Evolutionary conservation across 2,888 invertebrate genomes (phyloP).

Genomic region (Linyphia triangularis): DNA sequence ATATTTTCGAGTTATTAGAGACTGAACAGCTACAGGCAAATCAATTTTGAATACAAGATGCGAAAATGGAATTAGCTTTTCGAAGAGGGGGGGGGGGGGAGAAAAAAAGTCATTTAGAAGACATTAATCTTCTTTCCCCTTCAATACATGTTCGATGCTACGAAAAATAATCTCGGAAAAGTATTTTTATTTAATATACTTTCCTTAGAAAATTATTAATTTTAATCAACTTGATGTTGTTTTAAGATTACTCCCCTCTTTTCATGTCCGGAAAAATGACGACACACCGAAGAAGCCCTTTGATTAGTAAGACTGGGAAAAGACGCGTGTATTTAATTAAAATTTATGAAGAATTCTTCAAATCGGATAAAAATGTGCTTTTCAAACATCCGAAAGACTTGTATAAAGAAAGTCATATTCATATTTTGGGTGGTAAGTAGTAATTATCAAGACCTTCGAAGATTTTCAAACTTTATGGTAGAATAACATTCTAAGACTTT

Average conservation of each 20-base stretch:
- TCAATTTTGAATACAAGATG: neutral
- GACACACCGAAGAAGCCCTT: neutral
- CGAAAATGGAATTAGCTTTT: neutral
- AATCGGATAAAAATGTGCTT: neutral
- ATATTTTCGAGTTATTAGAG: neutral
- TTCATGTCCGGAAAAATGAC: neutral
- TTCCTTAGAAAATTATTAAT: conserved; percentile 18
- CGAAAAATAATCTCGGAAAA: conserved; percentile 1
- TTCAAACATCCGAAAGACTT: too few species aligned
- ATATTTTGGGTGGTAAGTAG: too few species aligned
- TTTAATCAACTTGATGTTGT: conserved; percentile 34
- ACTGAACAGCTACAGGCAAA: neutral
- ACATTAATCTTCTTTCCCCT: conserved; percentile 17
- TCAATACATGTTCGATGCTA: neutral
- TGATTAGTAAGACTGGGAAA: neutral
- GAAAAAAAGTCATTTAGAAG: neutral
- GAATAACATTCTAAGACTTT: too few species aligned
- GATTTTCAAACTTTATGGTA: too few species aligned
- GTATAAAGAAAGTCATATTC: too few species aligned
- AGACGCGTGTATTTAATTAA: neutral
- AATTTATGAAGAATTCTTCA: neutral
- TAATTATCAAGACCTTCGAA: too few species aligned
- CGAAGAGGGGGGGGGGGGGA: neutral
- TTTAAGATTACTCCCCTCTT: neutral
- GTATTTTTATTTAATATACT: conserved; percentile 19